Base-by-base conservation (phyloP, 2,888 invertebrate species). In the Sminthurides aquaticus region DNA sequence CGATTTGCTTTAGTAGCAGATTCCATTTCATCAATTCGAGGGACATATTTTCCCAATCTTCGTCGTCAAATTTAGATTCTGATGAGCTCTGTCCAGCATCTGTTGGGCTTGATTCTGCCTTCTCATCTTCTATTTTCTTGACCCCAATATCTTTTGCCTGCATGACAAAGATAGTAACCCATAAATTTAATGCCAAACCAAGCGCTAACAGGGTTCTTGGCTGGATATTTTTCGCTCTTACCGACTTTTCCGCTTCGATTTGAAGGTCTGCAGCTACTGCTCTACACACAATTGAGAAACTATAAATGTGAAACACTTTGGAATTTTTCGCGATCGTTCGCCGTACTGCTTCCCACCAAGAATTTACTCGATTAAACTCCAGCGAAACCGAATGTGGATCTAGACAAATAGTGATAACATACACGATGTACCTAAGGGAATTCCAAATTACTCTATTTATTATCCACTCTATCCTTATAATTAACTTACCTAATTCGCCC, bases 21-120 rank as follows among this genome's bases (percentile, higher is more conserved):
- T 89, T 88, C 90, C 95, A 95, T 76, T 89, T 87, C 52, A 91
- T 88, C 75, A 87, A 86, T 77, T 95, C 95, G 71, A 88, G 85
- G 1, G 91, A 88, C 61, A 93, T 85, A 61, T 87, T 86, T 77
- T 91, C 91, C 90, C 91, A 93, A 54, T 86, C 86, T 27, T 80
- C 80, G 64, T 79, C 84, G 24, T 68, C 69, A 11, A 34, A 34
- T 11, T 11, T 34, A 5, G 43, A 34, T 15, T 81, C 79, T 0
- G 60, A 43, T 2, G 34, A 27, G 52, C n/a, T 55, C 11, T 28
- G 29, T 49, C 24, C 34, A 52, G 11, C 54, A 1, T 28, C 28
- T 20, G 49, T 27, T 18, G 11, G 20, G 3, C 49, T 49, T 25
- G 58, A 8, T 26, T 60, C 20, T 26, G 24, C 60, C 5, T 11